Conservation (phyloP, 2,888 invertebrate genomes). For the Sphecodes monilicornis region DNA sequence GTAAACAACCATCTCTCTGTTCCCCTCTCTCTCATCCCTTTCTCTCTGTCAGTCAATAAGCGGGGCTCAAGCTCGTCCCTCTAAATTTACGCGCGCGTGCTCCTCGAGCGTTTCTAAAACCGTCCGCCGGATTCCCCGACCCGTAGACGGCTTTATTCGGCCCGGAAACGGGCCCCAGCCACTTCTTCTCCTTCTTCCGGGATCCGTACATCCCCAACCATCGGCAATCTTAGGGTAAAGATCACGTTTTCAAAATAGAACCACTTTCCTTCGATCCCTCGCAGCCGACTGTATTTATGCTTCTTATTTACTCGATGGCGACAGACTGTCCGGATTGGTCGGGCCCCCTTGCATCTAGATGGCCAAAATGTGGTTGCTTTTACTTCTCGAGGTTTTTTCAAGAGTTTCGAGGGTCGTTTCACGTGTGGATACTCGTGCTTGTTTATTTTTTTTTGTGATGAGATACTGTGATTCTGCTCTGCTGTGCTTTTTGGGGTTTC, state of each 20-base stretch:
- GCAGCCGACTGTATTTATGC: not conserved
- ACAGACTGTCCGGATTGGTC: not conserved
- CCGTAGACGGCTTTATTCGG: slow-evolving; percentile 68
- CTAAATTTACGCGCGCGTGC: slow-evolving; percentile 68
- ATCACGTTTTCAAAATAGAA: slow-evolving; percentile 52
- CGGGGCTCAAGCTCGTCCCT: slow-evolving; percentile 45
- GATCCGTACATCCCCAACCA: slow-evolving; percentile 50
- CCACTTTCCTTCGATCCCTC: slow-evolving; percentile 9
- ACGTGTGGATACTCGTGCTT: not conserved
- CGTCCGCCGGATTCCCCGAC: slow-evolving; percentile 52
- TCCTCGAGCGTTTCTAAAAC: slow-evolving; percentile 68
- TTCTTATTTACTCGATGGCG: slow-evolving; percentile 7
- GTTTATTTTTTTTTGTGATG: not conserved
- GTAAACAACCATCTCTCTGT: slow-evolving; percentile 49
- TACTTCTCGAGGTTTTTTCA: not conserved
- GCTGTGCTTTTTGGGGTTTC: no score
- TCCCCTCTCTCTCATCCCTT: no score
- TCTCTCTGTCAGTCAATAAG: slow-evolving; percentile 55
- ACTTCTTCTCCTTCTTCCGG: slow-evolving; percentile 52
- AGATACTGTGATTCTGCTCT: no score
- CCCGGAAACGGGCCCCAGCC: slow-evolving; percentile 59
- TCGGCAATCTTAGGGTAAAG: not conserved
- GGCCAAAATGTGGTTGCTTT: not conserved
- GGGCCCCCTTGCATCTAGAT: not conserved
- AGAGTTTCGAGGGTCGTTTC: not conserved